Evolutionary conservation across 2,113 vertebrate species (phyloP), one percentile per base, ranked within the genome.

Genomic region (Zapus hudsonius): DNA sequence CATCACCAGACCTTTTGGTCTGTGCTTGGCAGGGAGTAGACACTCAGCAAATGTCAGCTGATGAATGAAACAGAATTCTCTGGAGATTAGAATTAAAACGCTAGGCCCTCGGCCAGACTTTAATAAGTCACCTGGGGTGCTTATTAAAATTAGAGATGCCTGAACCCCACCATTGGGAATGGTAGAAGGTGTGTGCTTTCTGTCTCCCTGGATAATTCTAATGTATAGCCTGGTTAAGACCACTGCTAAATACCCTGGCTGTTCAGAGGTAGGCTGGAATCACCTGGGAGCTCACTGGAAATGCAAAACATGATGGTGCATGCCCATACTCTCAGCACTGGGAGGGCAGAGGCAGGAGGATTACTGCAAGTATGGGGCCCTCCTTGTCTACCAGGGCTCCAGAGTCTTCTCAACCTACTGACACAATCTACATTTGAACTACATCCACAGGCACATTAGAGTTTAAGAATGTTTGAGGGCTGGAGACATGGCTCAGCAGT

Each of bases 51-150:
- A 25, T 44, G 11, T 6, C 87, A 86, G 73, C 64, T 73, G 76
- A 80, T 90, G 66, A 66, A 87, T 59, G 13, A 67, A 66, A 69
- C 40, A 80, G 78, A 76, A 92, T 72, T 47, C 67, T 63, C 59
- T 36, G 78, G 86, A 96, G n/a, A 55, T 57, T 19, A 66, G 89
- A 70, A 27, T 89, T 59, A 75, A 64, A 61, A n/a, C n/a, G n/a
- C n/a, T n/a, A n/a, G n/a, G n/a, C n/a, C n/a, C n/a, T n/a, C n/a
- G n/a, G n/a, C n/a, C n/a, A n/a, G n/a, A n/a, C n/a, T n/a, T n/a
- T n/a, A n/a, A n/a, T n/a, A n/a, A n/a, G n/a, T n/a, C n/a, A n/a
- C n/a, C n/a, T n/a, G n/a, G n/a, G n/a, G n/a, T n/a, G n/a, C n/a
- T n/a, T n/a, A n/a, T 31, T n/a, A 80, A 66, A 87, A 66, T 47